Conservation (phyloP, 2,113 vertebrate species). For the Spermophilus dauricus region DNA sequence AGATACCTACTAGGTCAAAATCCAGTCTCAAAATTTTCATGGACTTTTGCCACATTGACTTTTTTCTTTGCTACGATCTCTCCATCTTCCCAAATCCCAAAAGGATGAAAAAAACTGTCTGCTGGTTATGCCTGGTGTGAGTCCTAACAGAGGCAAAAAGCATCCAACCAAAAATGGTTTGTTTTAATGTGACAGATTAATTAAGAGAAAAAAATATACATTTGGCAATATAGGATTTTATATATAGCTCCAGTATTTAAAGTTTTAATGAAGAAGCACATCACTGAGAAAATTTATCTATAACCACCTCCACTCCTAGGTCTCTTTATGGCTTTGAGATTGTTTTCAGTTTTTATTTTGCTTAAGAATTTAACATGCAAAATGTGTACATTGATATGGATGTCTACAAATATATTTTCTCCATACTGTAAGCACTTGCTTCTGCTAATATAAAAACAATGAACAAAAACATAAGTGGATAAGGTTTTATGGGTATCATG, state of each 20-base stretch:
- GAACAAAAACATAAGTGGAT: background rate
- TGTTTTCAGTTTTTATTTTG: background rate
- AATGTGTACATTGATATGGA: background rate
- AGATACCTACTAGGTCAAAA: background rate
- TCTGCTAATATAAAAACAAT: background rate
- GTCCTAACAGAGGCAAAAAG: slow-evolving; percentile 61
- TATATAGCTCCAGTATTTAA: background rate
- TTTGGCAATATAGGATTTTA: background rate
- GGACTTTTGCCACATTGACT: background rate
- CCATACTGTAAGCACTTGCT: background rate
- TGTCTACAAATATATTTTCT: slow-evolving; percentile 1
- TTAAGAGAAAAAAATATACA: background rate
- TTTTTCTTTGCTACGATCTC: background rate
- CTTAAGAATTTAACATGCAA: background rate
- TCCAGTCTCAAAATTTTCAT: background rate
- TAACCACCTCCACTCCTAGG: background rate
- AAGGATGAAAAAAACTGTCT: background rate
- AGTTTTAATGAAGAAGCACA: slow-evolving; percentile 6
- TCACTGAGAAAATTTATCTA: background rate
- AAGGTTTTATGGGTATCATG: background rate
- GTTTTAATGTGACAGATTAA: background rate
- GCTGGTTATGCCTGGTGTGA: background rate
- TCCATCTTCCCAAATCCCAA: background rate
- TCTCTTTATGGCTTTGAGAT: background rate
- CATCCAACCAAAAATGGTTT: slow-evolving; percentile 14